Conservation (phyloP, 1,140 invertebrate genomes). For the Procambarus virginalis region DNA sequence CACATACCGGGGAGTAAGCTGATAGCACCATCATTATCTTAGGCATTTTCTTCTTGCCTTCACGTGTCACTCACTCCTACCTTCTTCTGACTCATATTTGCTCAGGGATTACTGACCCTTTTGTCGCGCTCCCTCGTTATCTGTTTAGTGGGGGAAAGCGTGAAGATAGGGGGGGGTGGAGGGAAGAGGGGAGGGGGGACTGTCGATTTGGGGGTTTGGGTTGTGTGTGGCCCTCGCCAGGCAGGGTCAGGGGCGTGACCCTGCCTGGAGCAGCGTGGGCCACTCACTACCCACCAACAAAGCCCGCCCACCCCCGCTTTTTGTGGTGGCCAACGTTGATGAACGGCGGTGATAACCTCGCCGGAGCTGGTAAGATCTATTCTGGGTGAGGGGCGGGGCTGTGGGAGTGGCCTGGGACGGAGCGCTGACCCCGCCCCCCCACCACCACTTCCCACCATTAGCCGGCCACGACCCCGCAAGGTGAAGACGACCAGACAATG, state of each 20-base stretch:
- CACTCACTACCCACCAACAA: slow-evolving; percentile 12
- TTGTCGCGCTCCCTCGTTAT: slow-evolving; percentile 7
- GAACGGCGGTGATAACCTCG: slow-evolving; percentile 28
- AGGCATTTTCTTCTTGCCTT: slow-evolving; percentile 38
- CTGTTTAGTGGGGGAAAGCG: background rate
- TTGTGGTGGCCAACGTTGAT: slow-evolving; percentile 25
- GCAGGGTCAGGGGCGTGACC: background rate
- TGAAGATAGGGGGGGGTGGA: background rate
- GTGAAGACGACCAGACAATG: no score
- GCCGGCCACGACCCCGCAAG: no score
- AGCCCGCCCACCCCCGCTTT: slow-evolving; percentile 10
- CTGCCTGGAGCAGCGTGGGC: background rate
- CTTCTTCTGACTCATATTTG: slow-evolving; percentile 28
- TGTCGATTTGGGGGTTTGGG: no score
- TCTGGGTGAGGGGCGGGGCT: background rate
- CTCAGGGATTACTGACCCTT: slow-evolving; percentile 32
- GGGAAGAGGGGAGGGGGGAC: background rate
- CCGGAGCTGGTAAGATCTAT: slow-evolving; percentile 20
- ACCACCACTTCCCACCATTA: no score
- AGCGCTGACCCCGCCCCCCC: no score
- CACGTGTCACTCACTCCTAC: slow-evolving; percentile 41
- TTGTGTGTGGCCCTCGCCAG: background rate
- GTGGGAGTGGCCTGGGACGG: background rate
- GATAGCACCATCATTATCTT: slow-evolving; percentile 55
- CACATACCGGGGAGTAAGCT: slow-evolving; percentile 40